These are phyloP conservation scores for Cavia aperea DNA, from an alignment of 2,113 vertebrate genomes.

Conservation along the genomic window DNA sequence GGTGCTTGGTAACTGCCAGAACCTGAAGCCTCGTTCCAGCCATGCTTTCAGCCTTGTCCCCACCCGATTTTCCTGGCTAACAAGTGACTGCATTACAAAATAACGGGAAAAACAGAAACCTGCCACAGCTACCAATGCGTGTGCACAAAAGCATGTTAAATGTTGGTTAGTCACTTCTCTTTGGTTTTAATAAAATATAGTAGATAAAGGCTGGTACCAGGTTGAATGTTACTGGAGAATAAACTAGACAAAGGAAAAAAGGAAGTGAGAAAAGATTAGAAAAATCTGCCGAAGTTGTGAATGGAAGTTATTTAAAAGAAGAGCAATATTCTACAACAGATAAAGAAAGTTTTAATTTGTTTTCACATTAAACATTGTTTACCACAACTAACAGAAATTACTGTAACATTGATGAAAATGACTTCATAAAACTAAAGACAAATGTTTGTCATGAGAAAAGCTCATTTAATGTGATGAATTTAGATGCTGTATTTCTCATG, in stretches of 20 bases:
- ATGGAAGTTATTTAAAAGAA: slow-evolving; percentile 41
- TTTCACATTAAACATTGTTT: slow-evolving; percentile 53
- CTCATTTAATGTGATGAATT: slow-evolving; percentile 28
- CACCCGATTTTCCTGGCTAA: not conserved
- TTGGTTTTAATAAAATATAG: not conserved
- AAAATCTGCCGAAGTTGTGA: not conserved
- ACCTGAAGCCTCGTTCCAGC: not conserved
- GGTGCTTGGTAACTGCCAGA: not conserved
- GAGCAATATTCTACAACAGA: slow-evolving; percentile 50
- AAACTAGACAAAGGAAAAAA: not conserved
- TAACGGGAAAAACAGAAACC: not conserved
- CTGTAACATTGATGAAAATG: slow-evolving; percentile 27
- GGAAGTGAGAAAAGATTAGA: slow-evolving; percentile 5
- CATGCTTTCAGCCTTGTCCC: not conserved
- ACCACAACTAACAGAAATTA: slow-evolving; percentile 59
- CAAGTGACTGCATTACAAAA: not conserved
- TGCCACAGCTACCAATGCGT: not conserved
- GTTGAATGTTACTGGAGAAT: slow-evolving; percentile 2
- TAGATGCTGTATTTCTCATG: slow-evolving; percentile 23
- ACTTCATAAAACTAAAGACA: slow-evolving; percentile 48
- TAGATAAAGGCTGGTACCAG: not conserved
- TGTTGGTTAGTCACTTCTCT: not conserved
- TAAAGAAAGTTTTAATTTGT: slow-evolving; percentile 59
- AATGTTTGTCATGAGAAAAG: slow-evolving; percentile 40
- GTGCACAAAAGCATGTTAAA: not conserved